Base-by-base conservation (phyloP, 2,888 invertebrate genomes). In the Orthosia gothica region DNA sequence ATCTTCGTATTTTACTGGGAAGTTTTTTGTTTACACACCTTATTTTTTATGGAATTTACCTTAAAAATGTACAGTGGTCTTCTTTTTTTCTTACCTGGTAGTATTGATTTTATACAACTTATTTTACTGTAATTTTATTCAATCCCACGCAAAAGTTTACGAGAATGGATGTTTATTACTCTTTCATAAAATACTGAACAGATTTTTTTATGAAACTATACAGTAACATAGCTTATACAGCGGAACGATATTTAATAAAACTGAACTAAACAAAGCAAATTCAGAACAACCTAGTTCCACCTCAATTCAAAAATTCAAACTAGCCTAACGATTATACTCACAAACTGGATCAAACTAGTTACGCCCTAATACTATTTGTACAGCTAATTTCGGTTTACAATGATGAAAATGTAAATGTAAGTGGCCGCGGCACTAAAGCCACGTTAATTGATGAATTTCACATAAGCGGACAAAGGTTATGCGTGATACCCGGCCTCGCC, bases 371-470 rank as follows among this genome's bases (percentile, higher is more conserved):
- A 74, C 75, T 68, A 82, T 82, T 76, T 80, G 70, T 59, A 40
- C 71, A 52, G 74, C 72, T 76, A 74, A 81, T 74, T 80, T 75
- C 64, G 26, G 74, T 69, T 71, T 75, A 69, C 74, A 81, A 69
- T 81, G 73, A 83, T 72, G 83, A 82, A 83, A 86, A 88, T 87
- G 87, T 86, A 86, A 86, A 88, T 87, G 78, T 81, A 85, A 89
- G 86, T 91, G 86, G 76, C 70, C 69, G 71, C 50, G 82, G 76
- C 74, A 87, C 87, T 88, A 86, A 84, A 84, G 87, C 83, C 87
- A 83, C 82, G 88, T 86, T 93, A 94, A 94, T 94, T 94, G 94
- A 94, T 92, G 92, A 92, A 93, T 92, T 92, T 91, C 92, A 92
- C 89, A 92, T 89, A 91, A 88, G 87, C 86, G 83, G 87, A 89